Conservation (phyloP, 2,797 vertebrate species). For the Chelon labrosus region DNA sequence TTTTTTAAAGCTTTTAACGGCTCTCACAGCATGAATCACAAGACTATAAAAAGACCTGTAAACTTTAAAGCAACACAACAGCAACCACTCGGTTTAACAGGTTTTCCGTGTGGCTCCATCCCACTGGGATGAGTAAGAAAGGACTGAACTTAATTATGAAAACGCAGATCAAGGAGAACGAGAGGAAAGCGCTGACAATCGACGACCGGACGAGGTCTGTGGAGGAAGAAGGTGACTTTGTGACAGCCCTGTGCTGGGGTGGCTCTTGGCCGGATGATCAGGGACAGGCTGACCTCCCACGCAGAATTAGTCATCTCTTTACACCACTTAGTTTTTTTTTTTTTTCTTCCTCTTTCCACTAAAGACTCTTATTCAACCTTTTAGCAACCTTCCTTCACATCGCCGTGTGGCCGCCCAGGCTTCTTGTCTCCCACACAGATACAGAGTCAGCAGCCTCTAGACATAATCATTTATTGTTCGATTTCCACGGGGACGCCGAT, state of each 20-base stretch:
- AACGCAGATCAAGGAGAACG: background rate
- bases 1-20: background rate
- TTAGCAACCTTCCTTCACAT: slow-evolving; percentile 70
- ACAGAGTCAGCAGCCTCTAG: slow-evolving; percentile 46
- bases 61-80: background rate
- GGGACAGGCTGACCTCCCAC: slow-evolving; percentile 85
- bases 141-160: background rate
- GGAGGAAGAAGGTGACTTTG: slow-evolving; percentile 59
- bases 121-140: background rate
- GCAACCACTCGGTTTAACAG: background rate
- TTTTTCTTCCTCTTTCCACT: slow-evolving; percentile 43
- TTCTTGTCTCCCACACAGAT: slow-evolving; percentile 54
- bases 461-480: slow-evolving; percentile 56
- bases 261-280: slow-evolving; percentile 78
- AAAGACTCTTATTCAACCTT: slow-evolving; percentile 76
- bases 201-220: slow-evolving; percentile 44
- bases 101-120: background rate
- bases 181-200: slow-evolving; percentile 23
- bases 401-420: slow-evolving; percentile 50
- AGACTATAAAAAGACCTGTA: background rate
- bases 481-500: slow-evolving; percentile 51
- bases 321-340: slow-evolving; percentile 70
- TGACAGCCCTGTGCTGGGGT: slow-evolving; percentile 69
- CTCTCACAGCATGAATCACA: background rate
- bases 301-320: slow-evolving; percentile 85